Percentiles rank a stretch among this genome's conserved stretches.
Conservation (phyloP, 2,797 vertebrate genomes). For the Acipenser ruthenus region DNA sequence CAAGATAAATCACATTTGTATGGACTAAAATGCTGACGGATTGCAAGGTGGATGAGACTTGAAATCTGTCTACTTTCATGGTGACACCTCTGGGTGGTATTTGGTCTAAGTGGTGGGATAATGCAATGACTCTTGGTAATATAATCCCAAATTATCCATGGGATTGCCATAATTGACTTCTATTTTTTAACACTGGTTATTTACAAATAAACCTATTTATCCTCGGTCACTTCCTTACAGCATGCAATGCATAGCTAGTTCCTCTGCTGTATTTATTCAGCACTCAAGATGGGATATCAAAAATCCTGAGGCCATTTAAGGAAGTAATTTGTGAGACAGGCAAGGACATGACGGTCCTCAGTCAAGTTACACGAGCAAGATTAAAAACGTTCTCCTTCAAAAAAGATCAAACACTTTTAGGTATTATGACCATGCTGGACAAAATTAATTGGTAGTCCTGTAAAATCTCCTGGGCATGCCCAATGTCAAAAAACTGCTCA, state of each 20-base stretch:
- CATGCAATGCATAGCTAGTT: background rate
- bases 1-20: no score
- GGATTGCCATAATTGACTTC: no score
- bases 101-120: no score
- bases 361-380: background rate
- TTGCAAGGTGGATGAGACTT: no score
- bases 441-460: conserved; percentile 3
- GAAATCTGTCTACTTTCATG: no score
- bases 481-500: background rate
- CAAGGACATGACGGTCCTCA: background rate
- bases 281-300: background rate
- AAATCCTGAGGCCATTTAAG: background rate
- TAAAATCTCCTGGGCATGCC: background rate
- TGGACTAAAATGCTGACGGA: no score
- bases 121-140: no score
- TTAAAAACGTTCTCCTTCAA: conserved; percentile 5
- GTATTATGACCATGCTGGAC: background rate
- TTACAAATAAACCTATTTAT: no score
- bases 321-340: background rate
- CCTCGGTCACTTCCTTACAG: background rate
- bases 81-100: no score
- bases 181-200: no score
- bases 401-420: background rate
- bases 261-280: background rate
- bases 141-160: no score